These are phyloP conservation scores for Mesorhabditis belari DNA, from an alignment of 2,888 invertebrate genomes.

Conservation along the genomic window DNA sequence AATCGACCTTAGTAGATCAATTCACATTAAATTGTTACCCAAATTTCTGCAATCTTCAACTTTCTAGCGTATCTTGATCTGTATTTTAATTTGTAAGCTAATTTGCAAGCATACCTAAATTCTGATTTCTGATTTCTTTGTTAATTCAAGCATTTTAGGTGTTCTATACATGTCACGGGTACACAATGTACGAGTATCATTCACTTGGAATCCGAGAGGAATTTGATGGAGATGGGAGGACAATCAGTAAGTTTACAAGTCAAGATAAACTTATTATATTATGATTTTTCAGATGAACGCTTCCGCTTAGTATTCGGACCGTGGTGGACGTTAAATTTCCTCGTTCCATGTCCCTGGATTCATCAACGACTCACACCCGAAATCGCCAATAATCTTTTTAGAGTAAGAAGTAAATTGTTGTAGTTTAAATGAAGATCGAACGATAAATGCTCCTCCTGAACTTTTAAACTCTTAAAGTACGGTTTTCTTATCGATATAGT, in stretches of 20 bases:
- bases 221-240: conserved; percentile 46
- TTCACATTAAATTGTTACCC: no score
- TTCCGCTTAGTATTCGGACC: conserved; percentile 48
- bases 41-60: no score
- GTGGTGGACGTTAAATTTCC: conserved; percentile 44
- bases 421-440: conserved; percentile 6
- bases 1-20: no score
- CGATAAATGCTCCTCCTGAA: no score
- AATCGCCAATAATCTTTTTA: conserved; percentile 35
- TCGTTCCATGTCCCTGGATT: conserved; percentile 39
- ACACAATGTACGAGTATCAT: conserved; percentile 50
- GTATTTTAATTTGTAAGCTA: no score
- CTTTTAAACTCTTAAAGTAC: no score
- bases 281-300: conserved; percentile 33
- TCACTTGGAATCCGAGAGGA: conserved; percentile 31
- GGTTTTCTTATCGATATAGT: no score
- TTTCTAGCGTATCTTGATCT: no score
- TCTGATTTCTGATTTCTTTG: not conserved
- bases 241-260: not conserved
- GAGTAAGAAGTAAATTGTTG: conserved; percentile 29
- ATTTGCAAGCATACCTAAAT: no score
- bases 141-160: conserved; percentile 27
- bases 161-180: conserved; percentile 47
- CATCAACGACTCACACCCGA: conserved; percentile 27
- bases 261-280: conserved; percentile 9